Conservation (phyloP, 2,113 vertebrate genomes). For the Callipepla squamata region DNA sequence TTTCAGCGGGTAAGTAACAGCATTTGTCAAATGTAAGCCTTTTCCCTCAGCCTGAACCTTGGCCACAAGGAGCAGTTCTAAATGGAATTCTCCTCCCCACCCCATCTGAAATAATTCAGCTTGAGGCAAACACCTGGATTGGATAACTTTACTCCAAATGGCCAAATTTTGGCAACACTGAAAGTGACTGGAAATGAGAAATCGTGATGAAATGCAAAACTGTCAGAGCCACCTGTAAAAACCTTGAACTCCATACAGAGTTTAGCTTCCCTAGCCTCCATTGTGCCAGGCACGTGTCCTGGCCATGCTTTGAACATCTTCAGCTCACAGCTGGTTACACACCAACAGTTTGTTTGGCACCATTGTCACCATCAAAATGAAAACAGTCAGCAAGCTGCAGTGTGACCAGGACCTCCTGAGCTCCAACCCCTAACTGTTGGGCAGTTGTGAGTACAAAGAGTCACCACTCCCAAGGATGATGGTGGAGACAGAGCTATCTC, state of each 20-base stretch:
- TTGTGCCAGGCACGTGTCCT: rapidly evolving
- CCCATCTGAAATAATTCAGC: slow-evolving; percentile 12
- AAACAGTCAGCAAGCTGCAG: neutral
- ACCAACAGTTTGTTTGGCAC: neutral
- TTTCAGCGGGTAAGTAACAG: neutral
- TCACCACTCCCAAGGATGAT: rapidly evolving
- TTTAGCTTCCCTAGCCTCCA: neutral
- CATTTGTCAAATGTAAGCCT: neutral
- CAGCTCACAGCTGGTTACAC: neutral
- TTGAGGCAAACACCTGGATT: slow-evolving; percentile 49
- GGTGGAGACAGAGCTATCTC: neutral
- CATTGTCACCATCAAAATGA: neutral
- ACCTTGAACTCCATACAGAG: neutral
- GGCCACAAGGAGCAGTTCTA: neutral
- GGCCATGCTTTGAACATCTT: neutral
- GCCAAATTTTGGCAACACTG: slow-evolving; percentile 24
- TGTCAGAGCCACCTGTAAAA: slow-evolving; percentile 14
- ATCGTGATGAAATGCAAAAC: slow-evolving; percentile 1
- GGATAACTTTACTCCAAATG: slow-evolving; percentile 49
- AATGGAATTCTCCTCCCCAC: neutral
- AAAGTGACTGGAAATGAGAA: slow-evolving; percentile 29
- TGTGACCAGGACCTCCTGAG: neutral
- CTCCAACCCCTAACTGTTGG: neutral
- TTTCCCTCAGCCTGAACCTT: neutral
- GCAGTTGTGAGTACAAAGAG: neutral